Conservation (phyloP, 2,888 invertebrate species). For the Pterobdella sp. region DNA sequence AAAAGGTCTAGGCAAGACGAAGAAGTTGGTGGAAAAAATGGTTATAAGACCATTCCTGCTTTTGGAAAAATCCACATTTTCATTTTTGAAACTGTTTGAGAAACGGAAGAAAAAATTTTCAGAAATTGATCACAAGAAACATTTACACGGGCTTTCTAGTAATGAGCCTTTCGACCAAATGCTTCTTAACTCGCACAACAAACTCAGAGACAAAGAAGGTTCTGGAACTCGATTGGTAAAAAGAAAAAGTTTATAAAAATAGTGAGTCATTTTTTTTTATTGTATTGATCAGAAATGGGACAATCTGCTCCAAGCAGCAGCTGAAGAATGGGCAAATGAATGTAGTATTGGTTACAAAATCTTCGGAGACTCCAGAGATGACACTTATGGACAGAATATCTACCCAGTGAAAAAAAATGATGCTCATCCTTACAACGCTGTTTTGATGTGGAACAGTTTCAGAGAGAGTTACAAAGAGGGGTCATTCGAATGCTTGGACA, state of each 20-base stretch:
- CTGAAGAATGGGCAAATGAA: slow-evolving; percentile 8
- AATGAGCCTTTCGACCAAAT: neutral
- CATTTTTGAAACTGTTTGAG: neutral
- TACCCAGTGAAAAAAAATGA: slow-evolving; percentile 1
- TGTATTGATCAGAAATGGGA: slow-evolving; percentile 6
- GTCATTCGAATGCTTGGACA: neutral
- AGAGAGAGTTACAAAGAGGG: neutral
- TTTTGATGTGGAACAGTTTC: slow-evolving; percentile 4
- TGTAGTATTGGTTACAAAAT: neutral
- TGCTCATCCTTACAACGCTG: neutral
- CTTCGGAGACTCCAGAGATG: slow-evolving; percentile 1
- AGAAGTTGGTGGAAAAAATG: neutral
- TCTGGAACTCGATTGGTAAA: neutral
- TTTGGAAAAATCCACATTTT: neutral
- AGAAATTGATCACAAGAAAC: neutral
- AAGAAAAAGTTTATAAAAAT: neutral
- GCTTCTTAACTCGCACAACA: neutral
- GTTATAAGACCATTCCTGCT: neutral
- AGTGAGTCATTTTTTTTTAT: neutral
- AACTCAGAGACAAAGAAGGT: neutral
- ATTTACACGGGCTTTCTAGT: neutral
- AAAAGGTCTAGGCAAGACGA: neutral
- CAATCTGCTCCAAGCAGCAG: neutral
- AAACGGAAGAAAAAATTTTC: neutral
- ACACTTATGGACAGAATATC: neutral